A percentile compares a stretch with the other conserved stretches of the same genome.
Evolutionary conservation across 2,113 vertebrate genomes (phyloP).

Genomic region (Uropsilus gracilis): DNA sequence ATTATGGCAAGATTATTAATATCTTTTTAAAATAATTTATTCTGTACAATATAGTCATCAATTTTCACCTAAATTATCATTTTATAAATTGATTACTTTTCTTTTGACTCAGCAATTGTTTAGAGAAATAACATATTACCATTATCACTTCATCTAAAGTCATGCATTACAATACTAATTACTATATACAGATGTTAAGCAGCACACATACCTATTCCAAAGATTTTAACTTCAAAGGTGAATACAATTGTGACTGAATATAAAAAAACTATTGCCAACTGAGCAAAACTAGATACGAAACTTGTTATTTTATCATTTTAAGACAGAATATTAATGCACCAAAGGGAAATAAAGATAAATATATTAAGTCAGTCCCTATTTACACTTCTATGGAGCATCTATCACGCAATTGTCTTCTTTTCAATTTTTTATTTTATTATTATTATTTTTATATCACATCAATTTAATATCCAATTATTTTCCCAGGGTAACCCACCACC

Average conservation of each 20-base stretch:
- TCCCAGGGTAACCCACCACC: too few species aligned
- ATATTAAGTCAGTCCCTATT: constrained; percentile 17
- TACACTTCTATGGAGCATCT: constrained; percentile 1
- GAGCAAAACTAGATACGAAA: constrained; percentile 7
- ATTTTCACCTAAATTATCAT: neutral
- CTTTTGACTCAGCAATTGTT: neutral
- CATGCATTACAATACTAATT: neutral
- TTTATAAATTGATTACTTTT: neutral
- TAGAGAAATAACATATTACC: constrained; percentile 20
- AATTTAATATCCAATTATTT: too few species aligned
- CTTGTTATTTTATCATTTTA: constrained; percentile 26
- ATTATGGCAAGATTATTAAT: neutral
- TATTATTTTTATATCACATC: too few species aligned
- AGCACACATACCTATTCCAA: neutral
- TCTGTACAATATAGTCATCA: neutral
- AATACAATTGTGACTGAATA: neutral
- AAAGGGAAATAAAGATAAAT: constrained; percentile 29
- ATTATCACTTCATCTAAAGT: neutral
- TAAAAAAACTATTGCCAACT: constrained; percentile 5
- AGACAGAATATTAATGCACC: neutral
- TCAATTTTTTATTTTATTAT: too few species aligned
- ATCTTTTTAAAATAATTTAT: constrained; percentile 18
- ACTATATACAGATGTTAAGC: neutral
- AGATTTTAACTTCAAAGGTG: neutral
- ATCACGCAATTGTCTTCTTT: constrained; percentile 30